Conservation (phyloP, 2,113 vertebrate genomes). For the Athene cunicularia region DNA sequence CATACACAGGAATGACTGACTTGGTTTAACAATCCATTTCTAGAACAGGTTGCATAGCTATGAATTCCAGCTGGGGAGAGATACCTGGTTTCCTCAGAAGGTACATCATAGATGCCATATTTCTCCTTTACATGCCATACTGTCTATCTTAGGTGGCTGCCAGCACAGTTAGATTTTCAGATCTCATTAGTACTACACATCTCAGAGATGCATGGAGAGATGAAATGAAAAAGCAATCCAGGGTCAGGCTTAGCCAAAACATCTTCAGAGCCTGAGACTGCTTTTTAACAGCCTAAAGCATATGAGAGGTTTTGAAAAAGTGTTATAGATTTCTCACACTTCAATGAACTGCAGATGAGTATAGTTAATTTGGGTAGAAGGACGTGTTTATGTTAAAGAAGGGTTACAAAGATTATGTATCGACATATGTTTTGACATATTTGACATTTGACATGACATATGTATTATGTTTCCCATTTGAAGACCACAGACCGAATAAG, state of each 20-base stretch:
- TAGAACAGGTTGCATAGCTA: background rate
- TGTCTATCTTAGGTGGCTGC: background rate
- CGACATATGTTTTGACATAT: no score
- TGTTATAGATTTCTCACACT: background rate
- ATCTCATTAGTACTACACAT: background rate
- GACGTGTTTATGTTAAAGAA: background rate
- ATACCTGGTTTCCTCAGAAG: background rate
- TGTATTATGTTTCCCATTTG: background rate
- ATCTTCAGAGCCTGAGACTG: background rate
- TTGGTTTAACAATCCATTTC: background rate
- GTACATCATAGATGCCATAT: background rate
- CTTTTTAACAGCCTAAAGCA: background rate
- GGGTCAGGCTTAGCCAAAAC: background rate
- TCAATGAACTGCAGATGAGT: background rate
- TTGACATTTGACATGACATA: no score
- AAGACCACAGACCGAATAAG: background rate
- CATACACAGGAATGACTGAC: background rate
- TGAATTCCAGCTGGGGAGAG: background rate
- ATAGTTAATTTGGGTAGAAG: background rate
- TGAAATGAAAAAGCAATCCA: background rate
- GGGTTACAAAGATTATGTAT: background rate
- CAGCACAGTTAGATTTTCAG: background rate
- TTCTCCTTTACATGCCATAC: background rate
- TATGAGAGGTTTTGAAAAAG: background rate
- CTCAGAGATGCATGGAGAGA: background rate